These are phyloP conservation scores for Anthopleura sola DNA, from an alignment of 64 coral and sea anemone species.

Conservation along the genomic window DNA sequence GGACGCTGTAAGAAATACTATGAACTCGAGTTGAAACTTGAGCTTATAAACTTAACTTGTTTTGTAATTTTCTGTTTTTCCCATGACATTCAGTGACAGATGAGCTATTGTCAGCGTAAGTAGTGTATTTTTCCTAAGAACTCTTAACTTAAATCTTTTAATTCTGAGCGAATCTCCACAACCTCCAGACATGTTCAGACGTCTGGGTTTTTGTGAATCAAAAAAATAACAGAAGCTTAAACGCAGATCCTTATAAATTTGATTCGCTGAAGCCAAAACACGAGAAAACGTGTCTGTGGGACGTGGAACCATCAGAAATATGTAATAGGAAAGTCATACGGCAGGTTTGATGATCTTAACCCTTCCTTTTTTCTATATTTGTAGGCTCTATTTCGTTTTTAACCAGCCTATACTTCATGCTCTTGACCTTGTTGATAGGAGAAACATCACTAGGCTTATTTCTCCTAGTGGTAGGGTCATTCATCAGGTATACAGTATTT, in stretches of 20 bases:
- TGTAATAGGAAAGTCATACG: no score
- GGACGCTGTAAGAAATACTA: conserved; percentile 52
- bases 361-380: neutral
- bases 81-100: conserved; percentile 31
- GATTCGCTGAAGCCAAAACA: no score
- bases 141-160: no score
- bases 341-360: neutral
- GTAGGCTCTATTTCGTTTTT: conserved; percentile 79
- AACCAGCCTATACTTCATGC: conserved; percentile 63
- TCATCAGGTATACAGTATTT: conserved; percentile 55
- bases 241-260: no score
- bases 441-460: conserved; percentile 56
- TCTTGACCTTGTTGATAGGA: conserved; percentile 74
- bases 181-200: neutral
- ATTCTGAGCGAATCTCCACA: no score
- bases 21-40: no score
- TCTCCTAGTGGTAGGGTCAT: conserved; percentile 67
- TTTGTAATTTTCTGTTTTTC: conserved; percentile 14
- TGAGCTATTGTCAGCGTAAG: conserved; percentile 55
- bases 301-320: no score
- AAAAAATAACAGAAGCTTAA: no score
- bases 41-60: neutral
- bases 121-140: neutral
- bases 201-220: no score
- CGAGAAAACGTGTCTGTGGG: no score